These are phyloP conservation scores for Xerus inauris DNA, from an alignment of 2,113 vertebrate species.

Conservation along the genomic window DNA sequence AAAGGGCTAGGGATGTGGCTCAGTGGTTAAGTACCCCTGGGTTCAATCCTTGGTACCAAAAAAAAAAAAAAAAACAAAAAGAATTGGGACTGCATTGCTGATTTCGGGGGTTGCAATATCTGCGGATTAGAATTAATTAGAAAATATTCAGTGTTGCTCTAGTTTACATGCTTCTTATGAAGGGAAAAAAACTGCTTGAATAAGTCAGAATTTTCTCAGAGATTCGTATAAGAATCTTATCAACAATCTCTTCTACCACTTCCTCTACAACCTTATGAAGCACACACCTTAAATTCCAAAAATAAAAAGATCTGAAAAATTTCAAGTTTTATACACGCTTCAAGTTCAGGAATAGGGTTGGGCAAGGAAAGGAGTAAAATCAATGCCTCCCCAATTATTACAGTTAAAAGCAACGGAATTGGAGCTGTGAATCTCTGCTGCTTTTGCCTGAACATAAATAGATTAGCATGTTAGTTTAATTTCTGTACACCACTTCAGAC, in stretches of 20 bases:
- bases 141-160: not conserved
- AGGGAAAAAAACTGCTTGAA: not conserved
- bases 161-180: not conserved
- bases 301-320: not conserved
- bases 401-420: slow-evolving; percentile 51
- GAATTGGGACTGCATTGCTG: not conserved
- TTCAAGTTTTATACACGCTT: not conserved
- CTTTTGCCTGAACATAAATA: not conserved
- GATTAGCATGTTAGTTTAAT: slow-evolving; percentile 56
- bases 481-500: slow-evolving; percentile 63
- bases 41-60: too few relatives aligned
- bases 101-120: not conserved
- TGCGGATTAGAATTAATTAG: not conserved
- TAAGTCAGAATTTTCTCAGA: not conserved
- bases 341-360: not conserved
- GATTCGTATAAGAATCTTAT: not conserved
- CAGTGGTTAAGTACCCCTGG: too few relatives aligned
- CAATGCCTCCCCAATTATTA: not conserved
- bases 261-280: not conserved
- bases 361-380: not conserved
- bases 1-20: too few relatives aligned
- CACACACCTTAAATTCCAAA: not conserved
- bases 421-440: not conserved
- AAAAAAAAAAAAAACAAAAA: not conserved
- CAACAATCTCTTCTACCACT: not conserved